Evolutionary conservation across 2,888 invertebrate genomes (phyloP).

Genomic region (Leptogaster cylindrica): DNA sequence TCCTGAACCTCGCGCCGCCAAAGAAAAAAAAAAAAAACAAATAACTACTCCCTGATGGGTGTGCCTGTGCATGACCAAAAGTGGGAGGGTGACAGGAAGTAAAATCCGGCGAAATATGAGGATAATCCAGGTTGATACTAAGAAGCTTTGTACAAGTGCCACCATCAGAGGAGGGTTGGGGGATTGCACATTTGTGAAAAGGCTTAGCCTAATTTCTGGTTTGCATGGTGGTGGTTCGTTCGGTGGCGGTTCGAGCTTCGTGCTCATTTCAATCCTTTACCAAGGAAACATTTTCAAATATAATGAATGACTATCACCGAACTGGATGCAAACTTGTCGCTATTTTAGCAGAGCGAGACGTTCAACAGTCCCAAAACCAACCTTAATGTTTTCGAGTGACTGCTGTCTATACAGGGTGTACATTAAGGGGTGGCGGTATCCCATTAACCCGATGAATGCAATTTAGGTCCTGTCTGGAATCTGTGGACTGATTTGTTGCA

Average conservation of each 20-base stretch:
- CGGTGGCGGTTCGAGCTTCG: slow-evolving; percentile 21
- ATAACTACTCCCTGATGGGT: no score
- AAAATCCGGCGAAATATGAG: slow-evolving; percentile 15
- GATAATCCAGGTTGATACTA: slow-evolving; percentile 4
- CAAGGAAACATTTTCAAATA: slow-evolving; percentile 2
- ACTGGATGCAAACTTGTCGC: neutral
- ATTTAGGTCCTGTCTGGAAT: slow-evolving; percentile 36
- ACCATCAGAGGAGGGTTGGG: neutral
- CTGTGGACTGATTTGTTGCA: slow-evolving; percentile 18
- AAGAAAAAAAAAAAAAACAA: no score
- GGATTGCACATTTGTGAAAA: neutral
- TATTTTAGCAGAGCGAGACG: neutral
- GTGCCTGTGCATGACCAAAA: no score
- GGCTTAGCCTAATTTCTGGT: neutral
- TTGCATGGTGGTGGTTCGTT: no score
- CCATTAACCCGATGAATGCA: slow-evolving; percentile 40
- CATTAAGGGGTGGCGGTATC: slow-evolving; percentile 6
- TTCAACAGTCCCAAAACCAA: slow-evolving; percentile 6
- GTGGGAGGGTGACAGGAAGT: neutral
- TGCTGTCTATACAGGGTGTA: neutral
- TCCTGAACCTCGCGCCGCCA: no score
- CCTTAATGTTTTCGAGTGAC: slow-evolving; percentile 2
- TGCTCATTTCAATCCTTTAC: slow-evolving; percentile 13
- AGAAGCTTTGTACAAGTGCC: slow-evolving; percentile 8
- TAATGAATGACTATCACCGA: slow-evolving; percentile 30